A percentile compares a stretch with the other conserved stretches of the same genome.
These are phyloP conservation scores for Drosophila fuyamai DNA, from an alignment of 1,140 invertebrate genomes.

Conservation along the genomic window DNA sequence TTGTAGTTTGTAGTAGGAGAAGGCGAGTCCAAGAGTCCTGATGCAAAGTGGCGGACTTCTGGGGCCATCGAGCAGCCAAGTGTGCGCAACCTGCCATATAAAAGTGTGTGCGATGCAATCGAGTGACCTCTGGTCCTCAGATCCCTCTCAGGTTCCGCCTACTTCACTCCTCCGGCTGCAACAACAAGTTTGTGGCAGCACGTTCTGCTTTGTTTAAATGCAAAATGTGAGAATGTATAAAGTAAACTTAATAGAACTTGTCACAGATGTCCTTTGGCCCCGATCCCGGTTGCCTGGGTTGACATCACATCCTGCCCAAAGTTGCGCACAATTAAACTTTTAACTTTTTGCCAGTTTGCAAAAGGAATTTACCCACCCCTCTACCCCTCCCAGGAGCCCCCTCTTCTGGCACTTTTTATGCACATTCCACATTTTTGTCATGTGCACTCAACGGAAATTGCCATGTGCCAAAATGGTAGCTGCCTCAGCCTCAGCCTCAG, in stretches of 20 bases:
- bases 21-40: constrained; percentile 21
- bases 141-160: not conserved
- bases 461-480: constrained; percentile 68
- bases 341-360: constrained; percentile 72
- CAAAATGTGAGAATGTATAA: constrained; percentile 66
- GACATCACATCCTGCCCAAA: constrained; percentile 42
- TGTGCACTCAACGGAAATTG: constrained; percentile 77
- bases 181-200: constrained; percentile 55
- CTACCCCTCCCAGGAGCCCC: not conserved
- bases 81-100: constrained; percentile 72
- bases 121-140: constrained; percentile 21
- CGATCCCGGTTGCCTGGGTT: constrained; percentile 12
- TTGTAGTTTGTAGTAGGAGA: not conserved
- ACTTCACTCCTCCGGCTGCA: not conserved
- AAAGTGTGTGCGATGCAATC: constrained; percentile 56
- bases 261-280: constrained; percentile 65
- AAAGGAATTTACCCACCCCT: constrained; percentile 49
- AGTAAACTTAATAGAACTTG: constrained; percentile 82
- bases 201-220: constrained; percentile 55
- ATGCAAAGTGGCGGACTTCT: constrained; percentile 42
- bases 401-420: constrained; percentile 10
- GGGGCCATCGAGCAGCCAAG: constrained; percentile 75
- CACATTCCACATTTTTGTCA: constrained; percentile 73
- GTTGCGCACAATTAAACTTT: constrained; percentile 82
- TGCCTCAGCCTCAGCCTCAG: constrained; percentile 10